Evolutionary conservation across 2,888 invertebrate genomes (phyloP), one percentile per base, ranked within the genome.

Genomic region (Phortica magna): DNA sequence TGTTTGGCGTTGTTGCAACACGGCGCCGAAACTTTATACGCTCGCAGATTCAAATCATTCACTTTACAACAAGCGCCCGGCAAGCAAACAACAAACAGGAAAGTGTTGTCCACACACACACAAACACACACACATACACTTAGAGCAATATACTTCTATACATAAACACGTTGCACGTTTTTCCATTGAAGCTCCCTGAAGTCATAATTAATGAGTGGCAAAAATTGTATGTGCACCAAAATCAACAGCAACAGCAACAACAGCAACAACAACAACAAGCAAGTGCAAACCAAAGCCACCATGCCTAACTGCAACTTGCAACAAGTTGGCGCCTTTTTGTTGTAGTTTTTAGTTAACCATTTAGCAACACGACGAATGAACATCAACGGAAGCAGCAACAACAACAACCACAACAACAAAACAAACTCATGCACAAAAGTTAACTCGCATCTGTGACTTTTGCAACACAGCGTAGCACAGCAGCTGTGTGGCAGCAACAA

Each of bases 171-270:
- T 84, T 88, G 87, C 88, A 85, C 88, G 85, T 88, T 88, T 85
- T 85, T 87, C 87, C 85, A 85, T 85, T 83, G 85, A 85, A 88
- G 82, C 81, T 74, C 80, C 82, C 73, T 73, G 78, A 74, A 81
- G 84, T 85, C 87, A 85, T 88, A 85, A 88, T 85, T 85, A 85
- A 88, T 88, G 87, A 81, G 87, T 71, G 70, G 70, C 70, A 71
- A 71, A 42, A 71, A 48, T 31, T 48, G 48, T 48, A 14, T 48
- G 48, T 14, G 48, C 48, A 48, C 48, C 43, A 48, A 53, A 55
- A 53, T 31, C 10, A 42, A 64, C 64, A 31, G 14, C 64, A 88
- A 81, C 67, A 43, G 59, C 42, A 64, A 79, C 82, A 77, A 77
- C 61, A 81, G 75, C 80, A 82, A 83, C 79, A 80, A 31, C 64